Percentiles rank a stretch among this genome's conserved stretches.
Conservation (phyloP, 2,113 vertebrate species). For the Entomyzon cyanotis region DNA sequence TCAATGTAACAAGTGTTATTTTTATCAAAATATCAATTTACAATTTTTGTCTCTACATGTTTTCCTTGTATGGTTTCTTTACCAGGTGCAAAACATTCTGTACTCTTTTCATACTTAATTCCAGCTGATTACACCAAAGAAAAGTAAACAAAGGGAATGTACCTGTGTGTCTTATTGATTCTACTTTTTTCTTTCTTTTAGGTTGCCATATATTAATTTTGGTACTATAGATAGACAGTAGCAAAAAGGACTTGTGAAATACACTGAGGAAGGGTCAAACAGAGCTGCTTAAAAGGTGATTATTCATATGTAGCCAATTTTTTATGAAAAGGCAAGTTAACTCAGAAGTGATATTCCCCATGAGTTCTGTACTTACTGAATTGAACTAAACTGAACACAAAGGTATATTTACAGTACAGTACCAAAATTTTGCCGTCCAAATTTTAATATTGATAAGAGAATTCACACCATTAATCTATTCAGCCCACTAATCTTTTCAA, state of each 20-base stretch:
- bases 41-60: not conserved
- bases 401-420: not conserved
- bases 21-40: not conserved
- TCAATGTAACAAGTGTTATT: not conserved
- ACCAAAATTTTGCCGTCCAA: not conserved
- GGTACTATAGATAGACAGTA: not conserved
- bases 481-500: not conserved
- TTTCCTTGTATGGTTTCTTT: not conserved
- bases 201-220: not conserved
- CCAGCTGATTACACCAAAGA: not conserved
- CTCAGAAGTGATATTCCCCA: not conserved
- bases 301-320: not conserved
- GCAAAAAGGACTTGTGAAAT: not conserved
- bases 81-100: not conserved
- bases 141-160: not conserved
- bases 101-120: not conserved
- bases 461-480: not conserved
- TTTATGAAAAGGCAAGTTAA: not conserved
- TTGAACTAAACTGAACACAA: not conserved
- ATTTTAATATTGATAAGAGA: not conserved
- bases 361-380: not conserved
- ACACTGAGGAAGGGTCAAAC: not conserved
- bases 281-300: not conserved
- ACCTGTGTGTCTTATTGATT: not conserved
- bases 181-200: not conserved